phyloP scores from a whole-genome alignment of 2,888 invertebrate genomes.

The Autographa pulchrina region DNA sequence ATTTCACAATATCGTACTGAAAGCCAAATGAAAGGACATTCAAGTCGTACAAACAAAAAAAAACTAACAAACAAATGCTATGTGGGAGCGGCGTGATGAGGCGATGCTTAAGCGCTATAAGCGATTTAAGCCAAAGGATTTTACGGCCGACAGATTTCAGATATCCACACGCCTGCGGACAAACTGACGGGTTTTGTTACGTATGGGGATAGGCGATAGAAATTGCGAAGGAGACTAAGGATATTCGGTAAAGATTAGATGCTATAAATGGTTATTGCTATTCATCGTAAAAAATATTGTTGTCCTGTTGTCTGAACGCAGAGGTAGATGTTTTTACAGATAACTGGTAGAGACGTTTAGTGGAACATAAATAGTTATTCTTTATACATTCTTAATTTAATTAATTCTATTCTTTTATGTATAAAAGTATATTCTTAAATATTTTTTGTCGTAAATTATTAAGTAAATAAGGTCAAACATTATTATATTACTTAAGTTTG shows the following conservation, averaged over 20 bases:
- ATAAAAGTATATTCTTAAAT: too few relatives aligned
- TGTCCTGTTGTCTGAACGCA: too few relatives aligned
- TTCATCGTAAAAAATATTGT: too few relatives aligned
- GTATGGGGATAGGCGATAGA: constrained; percentile 57
- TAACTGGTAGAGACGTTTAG: too few relatives aligned
- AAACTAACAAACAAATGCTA: constrained; percentile 74
- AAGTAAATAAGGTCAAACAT: too few relatives aligned
- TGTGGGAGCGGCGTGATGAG: constrained; percentile 76
- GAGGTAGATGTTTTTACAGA: too few relatives aligned
- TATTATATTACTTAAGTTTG: too few relatives aligned
- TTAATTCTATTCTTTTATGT: too few relatives aligned
- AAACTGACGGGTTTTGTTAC: constrained; percentile 70
- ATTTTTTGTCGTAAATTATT: too few relatives aligned
- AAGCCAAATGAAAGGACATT: constrained; percentile 61
- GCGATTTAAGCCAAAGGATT: constrained; percentile 89
- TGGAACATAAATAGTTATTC: too few relatives aligned
- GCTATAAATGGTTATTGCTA: too few relatives aligned
- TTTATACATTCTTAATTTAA: too few relatives aligned
- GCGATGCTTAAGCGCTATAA: constrained; percentile 83
- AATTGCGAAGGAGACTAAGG: constrained; percentile 37
- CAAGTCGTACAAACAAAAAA: constrained; percentile 70
- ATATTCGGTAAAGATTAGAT: background rate
- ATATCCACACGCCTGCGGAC: constrained; percentile 84
- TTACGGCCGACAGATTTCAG: constrained; percentile 85
- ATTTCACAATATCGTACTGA: constrained; percentile 2